Evolutionary conservation across 92 coral and sea anemone species (phyloP).

Genomic region (Porites evermanni): DNA sequence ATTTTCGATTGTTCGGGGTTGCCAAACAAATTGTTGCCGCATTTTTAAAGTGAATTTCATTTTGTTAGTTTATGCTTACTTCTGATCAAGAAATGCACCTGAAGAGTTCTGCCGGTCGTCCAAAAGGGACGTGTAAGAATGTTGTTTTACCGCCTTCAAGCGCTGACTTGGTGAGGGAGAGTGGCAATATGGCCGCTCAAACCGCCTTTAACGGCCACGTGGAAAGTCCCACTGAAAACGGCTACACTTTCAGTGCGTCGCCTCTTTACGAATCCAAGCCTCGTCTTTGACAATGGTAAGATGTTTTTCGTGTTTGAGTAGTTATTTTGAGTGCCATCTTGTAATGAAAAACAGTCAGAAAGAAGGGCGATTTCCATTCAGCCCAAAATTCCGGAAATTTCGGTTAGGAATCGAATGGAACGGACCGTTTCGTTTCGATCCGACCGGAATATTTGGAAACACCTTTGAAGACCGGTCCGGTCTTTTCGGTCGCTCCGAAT

Average conservation of each 20-base stretch:
- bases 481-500: too few species aligned
- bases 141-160: conserved; percentile 30
- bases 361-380: too few species aligned
- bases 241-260: conserved; percentile 67
- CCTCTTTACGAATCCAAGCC: conserved; percentile 94
- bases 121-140: conserved; percentile 72
- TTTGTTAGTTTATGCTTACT: conserved; percentile 3
- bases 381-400: too few species aligned
- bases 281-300: conserved; percentile 97
- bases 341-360: too few species aligned
- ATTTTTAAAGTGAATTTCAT: background rate
- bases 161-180: conserved; percentile 29
- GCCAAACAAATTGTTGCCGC: background rate
- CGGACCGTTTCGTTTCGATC: too few species aligned
- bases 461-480: too few species aligned
- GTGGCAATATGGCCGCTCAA: conserved; percentile 60
- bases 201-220: conserved; percentile 35
- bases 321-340: background rate
- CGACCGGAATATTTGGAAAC: too few species aligned
- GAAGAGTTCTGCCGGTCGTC: conserved; percentile 83
- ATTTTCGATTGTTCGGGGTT: background rate
- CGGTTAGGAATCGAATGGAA: too few species aligned
- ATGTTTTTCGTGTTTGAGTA: background rate
- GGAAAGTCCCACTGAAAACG: conserved; percentile 38
- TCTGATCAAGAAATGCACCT: conserved; percentile 69